Percentiles rank a stretch among this genome's conserved stretches.
Conservation (phyloP, 2,113 vertebrate species). For the Sakesphorus luctuosus region DNA sequence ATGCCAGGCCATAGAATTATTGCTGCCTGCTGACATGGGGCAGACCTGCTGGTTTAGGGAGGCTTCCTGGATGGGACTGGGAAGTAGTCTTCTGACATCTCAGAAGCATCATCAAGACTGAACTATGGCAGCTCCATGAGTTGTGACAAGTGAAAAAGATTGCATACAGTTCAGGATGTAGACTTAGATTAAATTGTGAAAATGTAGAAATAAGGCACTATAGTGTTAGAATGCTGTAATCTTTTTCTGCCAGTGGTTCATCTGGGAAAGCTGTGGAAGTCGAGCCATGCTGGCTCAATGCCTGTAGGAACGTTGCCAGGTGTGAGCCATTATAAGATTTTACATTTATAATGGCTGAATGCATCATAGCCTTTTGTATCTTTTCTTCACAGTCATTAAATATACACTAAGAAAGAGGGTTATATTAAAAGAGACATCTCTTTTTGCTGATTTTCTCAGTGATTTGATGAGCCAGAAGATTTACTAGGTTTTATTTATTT, state of each 20-base stretch:
- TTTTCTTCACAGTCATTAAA: not conserved
- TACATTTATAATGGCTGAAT: not conserved
- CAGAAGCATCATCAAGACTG: not conserved
- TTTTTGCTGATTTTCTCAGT: not conserved
- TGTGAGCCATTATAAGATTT: not conserved
- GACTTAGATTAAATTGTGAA: not conserved
- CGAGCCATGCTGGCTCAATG: not conserved
- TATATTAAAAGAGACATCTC: not conserved
- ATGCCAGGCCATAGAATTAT: not conserved
- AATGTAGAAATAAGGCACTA: not conserved
- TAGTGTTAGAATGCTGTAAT: not conserved
- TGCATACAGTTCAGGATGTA: not conserved
- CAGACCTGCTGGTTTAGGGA: not conserved
- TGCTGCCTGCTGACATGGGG: not conserved
- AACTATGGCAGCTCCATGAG: not conserved
- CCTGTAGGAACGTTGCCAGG: not conserved
- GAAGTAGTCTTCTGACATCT: not conserved
- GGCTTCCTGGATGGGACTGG: not conserved
- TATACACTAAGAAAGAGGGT: not conserved
- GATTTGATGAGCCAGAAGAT: not conserved
- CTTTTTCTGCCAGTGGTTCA: not conserved
- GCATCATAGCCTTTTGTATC: not conserved
- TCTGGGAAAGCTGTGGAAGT: not conserved
- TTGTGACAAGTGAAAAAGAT: not conserved
- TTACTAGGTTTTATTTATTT: not conserved